Evolutionary conservation across 1,140 invertebrate species (phyloP), one percentile per base, ranked within the genome.

Genomic region (Idris sp.): DNA sequence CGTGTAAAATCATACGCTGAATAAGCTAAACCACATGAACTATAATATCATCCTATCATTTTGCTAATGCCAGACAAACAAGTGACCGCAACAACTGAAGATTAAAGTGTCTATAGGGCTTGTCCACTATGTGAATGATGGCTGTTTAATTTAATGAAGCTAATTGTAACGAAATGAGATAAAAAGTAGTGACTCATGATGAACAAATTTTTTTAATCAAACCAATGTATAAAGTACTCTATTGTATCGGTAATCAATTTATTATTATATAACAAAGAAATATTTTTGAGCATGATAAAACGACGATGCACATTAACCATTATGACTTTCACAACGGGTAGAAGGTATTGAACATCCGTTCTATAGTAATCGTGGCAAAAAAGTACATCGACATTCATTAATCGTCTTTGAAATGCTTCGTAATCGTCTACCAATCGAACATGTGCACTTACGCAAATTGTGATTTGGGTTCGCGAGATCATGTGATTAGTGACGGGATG

Each of bases 351-450:
- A 53, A 30, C 44, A 36, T 53, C 56, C 46, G 40, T 59, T 53
- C 9, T 15, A 46, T 44, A 36, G 33, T 36, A 19, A 41, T 67
- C 51, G 51, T 15, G 13, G 25, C 13, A 56, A 73, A 71, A 64
- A 73, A 40, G 53, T 48, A 59, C 40, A 54, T 33, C 25, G 28
- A 14, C 13, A 40, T 16, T 74, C 69, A 74, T 74, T 65, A 65
- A 74, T 74, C 59, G 69, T 49, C 14, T 59, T 51, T 59, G 62
- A 74, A 74, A 22, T 67, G 71, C 71, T 67, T 67, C 62, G 71
- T 74, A 74, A 74, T 74, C 54, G 53, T 56, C 48, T 54, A 56
- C 46, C 62, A 74, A 74, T 74, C 61, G 62, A 74, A 67, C 69
- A 59, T 65, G 71, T 61, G 71, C 71, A 67, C 71, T 74, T 65